Conservation (phyloP, 2,888 invertebrate genomes). For the Calameuta filiformis region DNA sequence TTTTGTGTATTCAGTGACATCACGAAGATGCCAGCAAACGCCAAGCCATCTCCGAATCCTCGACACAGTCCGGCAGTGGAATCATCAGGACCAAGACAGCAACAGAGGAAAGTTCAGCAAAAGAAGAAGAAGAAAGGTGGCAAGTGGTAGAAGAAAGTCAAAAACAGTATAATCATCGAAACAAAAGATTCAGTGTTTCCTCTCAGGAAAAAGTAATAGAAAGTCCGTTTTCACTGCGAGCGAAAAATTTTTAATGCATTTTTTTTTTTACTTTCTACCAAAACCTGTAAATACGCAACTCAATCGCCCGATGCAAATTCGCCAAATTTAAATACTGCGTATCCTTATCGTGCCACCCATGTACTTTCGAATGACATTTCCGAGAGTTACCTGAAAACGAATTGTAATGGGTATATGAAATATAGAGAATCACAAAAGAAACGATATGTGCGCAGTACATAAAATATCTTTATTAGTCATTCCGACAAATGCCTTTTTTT, state of each 20-base stretch:
- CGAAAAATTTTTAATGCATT: not conserved
- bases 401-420: not conserved
- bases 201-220: not conserved
- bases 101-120: conserved; percentile 77
- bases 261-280: not conserved
- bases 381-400: not conserved
- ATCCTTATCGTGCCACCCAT: not conserved
- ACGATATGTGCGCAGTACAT: conserved; percentile 35
- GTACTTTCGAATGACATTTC: not conserved
- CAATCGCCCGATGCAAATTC: not conserved
- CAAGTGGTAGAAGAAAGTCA: conserved; percentile 59
- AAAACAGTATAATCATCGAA: not conserved
- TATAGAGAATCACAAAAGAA: conserved; percentile 5
- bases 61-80: conserved; percentile 71
- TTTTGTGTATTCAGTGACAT: conserved; percentile 63
- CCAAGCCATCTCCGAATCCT: conserved; percentile 67
- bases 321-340: not conserved
- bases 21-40: conserved; percentile 64
- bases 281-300: not conserved
- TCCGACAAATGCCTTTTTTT: conserved; percentile 32
- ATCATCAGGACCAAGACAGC: conserved; percentile 74
- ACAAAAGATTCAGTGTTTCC: not conserved
- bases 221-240: not conserved
- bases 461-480: conserved; percentile 57
- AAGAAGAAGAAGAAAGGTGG: conserved; percentile 79